Base-by-base conservation (phyloP, 2,888 invertebrate genomes). In the Steinernema scapterisci region DNA sequence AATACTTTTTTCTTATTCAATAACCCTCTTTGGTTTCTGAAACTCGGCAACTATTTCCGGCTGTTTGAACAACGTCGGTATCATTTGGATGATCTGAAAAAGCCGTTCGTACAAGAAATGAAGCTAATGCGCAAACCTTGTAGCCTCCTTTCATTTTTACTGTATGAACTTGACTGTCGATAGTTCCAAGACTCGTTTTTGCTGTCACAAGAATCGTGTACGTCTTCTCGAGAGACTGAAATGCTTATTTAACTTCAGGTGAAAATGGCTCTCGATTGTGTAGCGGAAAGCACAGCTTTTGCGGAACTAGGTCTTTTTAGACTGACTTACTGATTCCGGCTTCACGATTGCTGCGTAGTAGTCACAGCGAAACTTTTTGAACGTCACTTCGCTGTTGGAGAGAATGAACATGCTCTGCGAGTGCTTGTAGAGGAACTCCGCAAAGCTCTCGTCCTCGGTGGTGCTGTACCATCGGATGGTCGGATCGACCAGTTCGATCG, bases 141-240 rank as follows among this genome's bases (percentile, higher is more conserved):
- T 63, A 63, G 31, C 63, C 63, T 27, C 63, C 63, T 16, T 63
- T 63, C 63, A 63, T 63, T 6, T 63, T 63, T 1, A 63, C 31
- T 16, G 16, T 27, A 3, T 31, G 63, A 1, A 63, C 27, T n/a
- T 25, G 27, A 31, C 16, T 63, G 63, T 16, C 27, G 11, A 27
- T 31, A 16, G 63, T 63, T 27, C 63, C 27, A 3, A 63, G 27
- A 31, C 63, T 63, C 5, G 63, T 63, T n/a, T 27, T 63, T 7
- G 31, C 38, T 5, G 27, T 63, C 27, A 63, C 16, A 16, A 2
- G 2, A 31, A 63, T 63, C 3, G 9, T 63, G 63, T 63, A 63
- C 1, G 16, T n/a, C 16, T 63, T 63, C 2, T 63, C 25, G 16
- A 63, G 25, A 13, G 63, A 63, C 63, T 63, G 27, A 63, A 54